Conservation (phyloP, 2,797 vertebrate genomes). For the Diceros bicornis region DNA sequence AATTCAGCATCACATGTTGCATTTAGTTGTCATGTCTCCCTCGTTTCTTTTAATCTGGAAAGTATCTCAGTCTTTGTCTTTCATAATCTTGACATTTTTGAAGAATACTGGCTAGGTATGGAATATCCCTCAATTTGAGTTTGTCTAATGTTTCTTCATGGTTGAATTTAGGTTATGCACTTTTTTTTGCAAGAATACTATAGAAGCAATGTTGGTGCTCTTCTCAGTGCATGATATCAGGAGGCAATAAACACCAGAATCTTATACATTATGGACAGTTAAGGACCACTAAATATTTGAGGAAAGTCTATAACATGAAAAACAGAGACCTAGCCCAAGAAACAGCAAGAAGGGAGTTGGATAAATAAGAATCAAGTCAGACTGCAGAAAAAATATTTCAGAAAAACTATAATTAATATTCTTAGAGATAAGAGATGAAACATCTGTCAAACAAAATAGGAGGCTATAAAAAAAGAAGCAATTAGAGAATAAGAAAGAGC, state of each 20-base stretch:
- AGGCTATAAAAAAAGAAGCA: background rate
- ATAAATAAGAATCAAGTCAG: conserved; percentile 14
- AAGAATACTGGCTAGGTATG: background rate
- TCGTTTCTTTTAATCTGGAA: conserved; percentile 31
- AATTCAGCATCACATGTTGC: background rate
- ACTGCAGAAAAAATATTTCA: background rate
- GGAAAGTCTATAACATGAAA: background rate
- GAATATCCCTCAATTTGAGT: background rate
- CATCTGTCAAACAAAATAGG: background rate
- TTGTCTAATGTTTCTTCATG: conserved; percentile 15
- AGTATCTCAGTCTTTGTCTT: conserved; percentile 39
- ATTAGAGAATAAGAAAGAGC: background rate
- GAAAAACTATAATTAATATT: conserved; percentile 35
- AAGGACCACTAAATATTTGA: conserved; percentile 3
- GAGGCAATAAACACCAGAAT: background rate
- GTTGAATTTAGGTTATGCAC: conserved; percentile 35
- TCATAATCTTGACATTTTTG: conserved; percentile 30
- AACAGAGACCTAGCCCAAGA: background rate
- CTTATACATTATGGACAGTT: background rate
- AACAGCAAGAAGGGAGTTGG: background rate
- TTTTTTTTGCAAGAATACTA: background rate
- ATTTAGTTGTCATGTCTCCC: conserved; percentile 1
- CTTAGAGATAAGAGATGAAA: background rate
- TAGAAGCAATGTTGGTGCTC: background rate
- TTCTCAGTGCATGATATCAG: background rate